Base-by-base conservation (phyloP, 2,888 invertebrate genomes). In the Nomada fucata region DNA sequence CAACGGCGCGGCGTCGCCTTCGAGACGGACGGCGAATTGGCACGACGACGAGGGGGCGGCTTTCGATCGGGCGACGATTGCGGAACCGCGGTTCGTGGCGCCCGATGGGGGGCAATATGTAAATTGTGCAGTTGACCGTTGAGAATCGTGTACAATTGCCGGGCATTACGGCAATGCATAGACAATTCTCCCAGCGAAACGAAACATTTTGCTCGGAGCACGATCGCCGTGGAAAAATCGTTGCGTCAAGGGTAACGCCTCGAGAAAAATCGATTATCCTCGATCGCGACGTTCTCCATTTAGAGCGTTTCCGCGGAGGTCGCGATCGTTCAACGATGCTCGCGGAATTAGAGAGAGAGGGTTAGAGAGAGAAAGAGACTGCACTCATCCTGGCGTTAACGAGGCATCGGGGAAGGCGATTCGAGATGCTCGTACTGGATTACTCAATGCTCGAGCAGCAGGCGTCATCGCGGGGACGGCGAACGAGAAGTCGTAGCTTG, bases 351-450 rank as follows among this genome's bases (percentile, higher is more conserved):
- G 60, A 60, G 42, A 60, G 60, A 57, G 55, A 55, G 26, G 2
- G 26, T 1, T 1, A 26, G 26, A 26, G 26, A 26, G 36, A 7
- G 55, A 59, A 42, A 18, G 23, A 70, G 59, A 36, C 50, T 23
- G 63, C 29, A 15, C 64, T 70, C 26, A 72, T 82, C 68, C 71
- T 55, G 59, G 74, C 70, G 61, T 77, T 83, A 83, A 72, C 83
- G 83, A 75, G 78, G 52, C 70, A 29, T 71, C 55, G 52, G 36
- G 36, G n/a, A 50, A 50, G 47, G 47, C 73, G 70, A 83, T 70
- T 74, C 76, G 77, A 75, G 52, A 60, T 59, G 64, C 73, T 69
- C 78, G 73, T 79, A 85, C 11, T 86, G 69, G 85, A 86, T 83
- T 81, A 75, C 76, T 82, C 76, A 80, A 85, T 77, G 69, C 69